Base-by-base conservation (phyloP, 2,888 invertebrate species). In the Thecophora atra region DNA sequence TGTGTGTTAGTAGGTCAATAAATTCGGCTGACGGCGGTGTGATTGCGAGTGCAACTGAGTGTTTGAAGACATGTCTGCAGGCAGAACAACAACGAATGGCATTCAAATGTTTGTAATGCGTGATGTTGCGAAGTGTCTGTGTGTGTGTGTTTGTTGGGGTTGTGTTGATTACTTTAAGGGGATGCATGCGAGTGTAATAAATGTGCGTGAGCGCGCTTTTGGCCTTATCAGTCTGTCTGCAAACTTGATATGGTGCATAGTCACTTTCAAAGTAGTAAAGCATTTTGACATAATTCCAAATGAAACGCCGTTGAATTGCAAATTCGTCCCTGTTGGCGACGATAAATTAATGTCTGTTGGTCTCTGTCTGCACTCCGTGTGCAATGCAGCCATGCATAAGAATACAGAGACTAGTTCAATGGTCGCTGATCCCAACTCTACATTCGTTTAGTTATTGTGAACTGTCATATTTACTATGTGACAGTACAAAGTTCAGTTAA, bases 391-490 rank as follows among this genome's bases (percentile, higher is more conserved):
- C 2, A 37, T 11, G 11, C 37, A 37, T 11, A 37, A 6, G 11
- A 6, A 37, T 11, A 37, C 37, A 37, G 7, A 37, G 1, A 37
- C 37, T 37, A 11, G 6, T 2, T 11, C 37, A 37, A 11, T 37
- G 37, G 6, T 1, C 37, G 37, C 11, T 6, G 6, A 37, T 11
- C 1, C 37, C 70, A 51, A 42, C 56, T 17, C 73, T 73, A 74
- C 76, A 76, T 75, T 76, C 37, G 13, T 42, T 28, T 21, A 21
- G 26, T 69, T 58, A 69, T 69, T 69, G 56, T 17, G 26, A 47
- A 44, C 28, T 58, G 47, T 69, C 68, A 64, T 47, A 64, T 47
- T n/a, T 47, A 58, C 7, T 44, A 56, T 42, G 42, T 54, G 67
- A 26, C 65, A 51, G 60, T 30, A 30, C 60, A n/a, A 60, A 30